These are phyloP conservation scores for Gasterosteus nipponicus DNA, from an alignment of 2,113 vertebrate species.

Conservation along the genomic window DNA sequence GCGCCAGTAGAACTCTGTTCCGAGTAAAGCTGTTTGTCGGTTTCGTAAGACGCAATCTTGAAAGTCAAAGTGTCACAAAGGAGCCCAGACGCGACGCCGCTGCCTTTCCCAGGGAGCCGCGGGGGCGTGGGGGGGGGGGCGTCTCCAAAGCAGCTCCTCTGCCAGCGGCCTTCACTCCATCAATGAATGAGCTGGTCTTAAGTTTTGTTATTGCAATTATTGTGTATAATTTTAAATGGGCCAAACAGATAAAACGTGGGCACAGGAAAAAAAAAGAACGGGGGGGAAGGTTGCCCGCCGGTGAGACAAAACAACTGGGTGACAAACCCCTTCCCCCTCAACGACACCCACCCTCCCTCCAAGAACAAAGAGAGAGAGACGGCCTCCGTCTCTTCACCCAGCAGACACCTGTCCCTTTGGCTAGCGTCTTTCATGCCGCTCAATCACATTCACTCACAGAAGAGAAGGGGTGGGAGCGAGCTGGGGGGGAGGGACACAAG, in stretches of 20 bases:
- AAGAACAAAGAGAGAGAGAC: conserved; percentile 35
- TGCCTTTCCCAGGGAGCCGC: no score
- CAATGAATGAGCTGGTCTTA: neutral
- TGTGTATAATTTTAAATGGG: neutral
- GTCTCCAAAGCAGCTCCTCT: no score
- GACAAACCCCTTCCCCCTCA: conserved; percentile 11
- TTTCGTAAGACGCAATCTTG: neutral
- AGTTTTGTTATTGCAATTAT: no score
- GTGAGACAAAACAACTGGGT: conserved; percentile 36
- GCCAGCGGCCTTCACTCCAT: neutral
- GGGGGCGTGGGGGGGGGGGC: no score
- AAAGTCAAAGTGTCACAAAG: neutral
- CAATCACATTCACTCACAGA: conserved; percentile 48
- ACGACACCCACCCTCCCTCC: neutral
- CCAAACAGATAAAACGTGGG: conserved; percentile 67
- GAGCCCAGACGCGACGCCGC: neutral
- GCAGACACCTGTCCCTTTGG: conserved; percentile 55
- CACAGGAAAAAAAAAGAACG: neutral
- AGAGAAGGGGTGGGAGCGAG: no score
- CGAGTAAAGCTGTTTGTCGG: neutral
- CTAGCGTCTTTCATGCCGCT: conserved; percentile 23
- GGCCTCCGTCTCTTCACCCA: conserved; percentile 7
- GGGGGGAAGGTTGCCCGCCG: conserved; percentile 29
- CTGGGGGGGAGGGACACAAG: neutral
- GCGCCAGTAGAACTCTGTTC: neutral